Base-by-base conservation (phyloP, 2,797 vertebrate species). In the Lepilemur septentrionalis region DNA sequence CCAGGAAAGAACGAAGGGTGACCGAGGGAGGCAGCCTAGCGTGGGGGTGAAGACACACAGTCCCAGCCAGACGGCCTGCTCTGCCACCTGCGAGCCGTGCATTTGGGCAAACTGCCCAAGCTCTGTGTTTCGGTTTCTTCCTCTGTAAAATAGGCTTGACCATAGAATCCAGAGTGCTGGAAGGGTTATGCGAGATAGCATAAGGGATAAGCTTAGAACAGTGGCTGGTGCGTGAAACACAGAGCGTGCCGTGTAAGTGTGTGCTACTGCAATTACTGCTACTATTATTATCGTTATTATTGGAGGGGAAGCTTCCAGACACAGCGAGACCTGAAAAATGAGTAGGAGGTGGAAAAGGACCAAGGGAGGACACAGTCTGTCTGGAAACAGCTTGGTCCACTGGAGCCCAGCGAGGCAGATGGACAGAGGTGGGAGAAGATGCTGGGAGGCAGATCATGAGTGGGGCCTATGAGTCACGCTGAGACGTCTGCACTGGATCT, bases 161-260 rank as follows among this genome's bases (percentile, higher is more conserved):
- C 30, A 46, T 13, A 13, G 72, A 1, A n/a, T 25, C 23, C 38
- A 3, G 72, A 14, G 12, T 25, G 41, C 14, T 83, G n/a, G 22
- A 57, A 63, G 84, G 69, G 46, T 23, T 30, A 73, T 1, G 50
- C 12, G 17, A 57, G 38, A 48, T 5, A 28, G 65, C 2, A 9
- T 4, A 20, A 4, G 35, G 5, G 23, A 28, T 12, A 35, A 55
- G 61, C 0, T 20, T 55, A 48, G 52, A 14, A n/a, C 35, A 38
- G 69, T 23, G 38, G 13, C 32, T 22, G 52, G 76, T 25, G 12
- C 12, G 4, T 43, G 43, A 61, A 63, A 63, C 4, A 35, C 20
- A 69, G 69, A 17, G 17, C 7, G 11, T 15, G 55, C 13, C 15
- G 2, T 22, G 0, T 1, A 46, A 15, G 13, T 0, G 7, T 6